Evolutionary conservation across 2,888 invertebrate species (phyloP), one percentile per base, ranked within the genome.

Genomic region (Drosophila pseudotalamancana): DNA sequence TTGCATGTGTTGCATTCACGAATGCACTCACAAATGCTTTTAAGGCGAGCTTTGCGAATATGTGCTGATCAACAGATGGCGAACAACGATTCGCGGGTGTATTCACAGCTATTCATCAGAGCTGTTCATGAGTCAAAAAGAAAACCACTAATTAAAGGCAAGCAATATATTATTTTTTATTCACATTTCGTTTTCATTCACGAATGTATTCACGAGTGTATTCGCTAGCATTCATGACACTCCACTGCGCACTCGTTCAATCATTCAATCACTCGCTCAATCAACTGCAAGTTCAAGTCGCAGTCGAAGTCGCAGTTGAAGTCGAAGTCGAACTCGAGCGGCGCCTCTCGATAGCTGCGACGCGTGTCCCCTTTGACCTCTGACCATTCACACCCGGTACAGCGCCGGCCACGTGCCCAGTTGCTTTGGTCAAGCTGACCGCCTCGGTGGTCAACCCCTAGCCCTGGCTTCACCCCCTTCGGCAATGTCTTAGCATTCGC

Each of bases 401-500:
- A n/a, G n/a, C n/a, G 25, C 32, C 9, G 14, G 67, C 16, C 63
- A 67, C 63, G 63, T 63, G 63, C 4, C 55, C 25, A 16, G 18
- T 8, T n/a, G 23, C 14, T 32, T 1, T 66, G 71, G 71, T 71
- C n/a, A 40, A 54, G 45, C 77, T 64, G 77, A 70, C 76, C 76
- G 51, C 50, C 42, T 46, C 27, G 43, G 16, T 42, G 34, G 49
- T 25, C 11, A 61, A 9, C 12, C 29, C 12, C 29, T 18, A 4
- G 31, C 12, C 19, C 6, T 19, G 19, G 3, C 27, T 27, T 8
- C n/a, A 29, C 29, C 31, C n/a, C 37, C 64, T 45, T 60, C 4
- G 4, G 55, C 37, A 12, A n/a, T 23, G 25, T 21, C 45, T 39
- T 34, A 6, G 27, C 40, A n/a, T n/a, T 35, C 27, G 27, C 77